A percentile compares a stretch with the other conserved stretches of the same genome.
Conservation (phyloP, 2,888 invertebrate genomes). For the Muscina levida region DNA sequence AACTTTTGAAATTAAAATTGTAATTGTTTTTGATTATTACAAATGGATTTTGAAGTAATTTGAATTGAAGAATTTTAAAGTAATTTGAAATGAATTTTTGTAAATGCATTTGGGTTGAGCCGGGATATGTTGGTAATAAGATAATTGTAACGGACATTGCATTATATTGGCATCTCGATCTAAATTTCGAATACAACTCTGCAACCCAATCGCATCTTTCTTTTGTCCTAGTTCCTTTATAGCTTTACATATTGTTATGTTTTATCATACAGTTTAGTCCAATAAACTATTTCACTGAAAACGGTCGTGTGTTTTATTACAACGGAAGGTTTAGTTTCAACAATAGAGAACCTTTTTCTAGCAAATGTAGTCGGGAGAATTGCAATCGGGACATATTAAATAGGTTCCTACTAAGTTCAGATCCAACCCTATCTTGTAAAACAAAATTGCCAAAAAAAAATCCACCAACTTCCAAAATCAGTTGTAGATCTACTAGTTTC, state of each 20-base stretch:
- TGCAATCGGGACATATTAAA: too few relatives aligned
- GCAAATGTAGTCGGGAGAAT: too few relatives aligned
- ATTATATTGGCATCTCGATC: not conserved
- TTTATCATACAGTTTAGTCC: not conserved
- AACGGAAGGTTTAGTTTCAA: too few relatives aligned
- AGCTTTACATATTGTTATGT: not conserved
- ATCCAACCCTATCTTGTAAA: too few relatives aligned
- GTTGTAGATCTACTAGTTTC: too few relatives aligned
- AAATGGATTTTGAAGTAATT: constrained; percentile 6
- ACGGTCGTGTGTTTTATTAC: constrained; percentile 11
- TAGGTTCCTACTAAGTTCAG: too few relatives aligned
- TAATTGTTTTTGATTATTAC: constrained; percentile 5
- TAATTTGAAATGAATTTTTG: constrained; percentile 24
- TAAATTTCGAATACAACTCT: constrained; percentile 7
- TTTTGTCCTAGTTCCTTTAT: not conserved
- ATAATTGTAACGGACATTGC: constrained; percentile 7
- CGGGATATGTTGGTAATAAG: constrained; percentile 31
- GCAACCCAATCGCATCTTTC: constrained; percentile 16
- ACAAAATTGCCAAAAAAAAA: too few relatives aligned
- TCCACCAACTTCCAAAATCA: too few relatives aligned
- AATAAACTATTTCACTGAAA: constrained; percentile 5
- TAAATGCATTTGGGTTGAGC: constrained; percentile 38
- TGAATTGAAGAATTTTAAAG: constrained; percentile 20
- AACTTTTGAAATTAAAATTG: constrained; percentile 6
- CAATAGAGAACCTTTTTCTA: too few relatives aligned